phyloP scores from a whole-genome alignment of 2,113 vertebrate genomes.

The Neogobius melanostomus region DNA sequence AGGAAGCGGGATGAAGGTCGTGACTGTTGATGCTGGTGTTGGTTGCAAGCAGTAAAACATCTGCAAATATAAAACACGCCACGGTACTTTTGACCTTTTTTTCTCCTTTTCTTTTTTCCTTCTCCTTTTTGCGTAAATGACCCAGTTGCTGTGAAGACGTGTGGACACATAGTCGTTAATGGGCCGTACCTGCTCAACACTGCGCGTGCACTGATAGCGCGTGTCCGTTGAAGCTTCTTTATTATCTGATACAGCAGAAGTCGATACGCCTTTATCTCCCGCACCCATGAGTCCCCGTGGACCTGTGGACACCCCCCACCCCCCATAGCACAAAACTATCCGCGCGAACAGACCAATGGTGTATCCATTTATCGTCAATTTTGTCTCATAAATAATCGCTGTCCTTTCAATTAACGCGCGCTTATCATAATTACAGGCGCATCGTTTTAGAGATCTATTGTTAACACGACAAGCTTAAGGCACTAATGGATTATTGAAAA shows the following conservation, averaged over 20 bases:
- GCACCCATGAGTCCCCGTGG: conserved; percentile 53
- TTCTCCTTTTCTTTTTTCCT: background rate
- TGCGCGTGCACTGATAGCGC: conserved; percentile 57
- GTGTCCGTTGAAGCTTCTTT: conserved; percentile 59
- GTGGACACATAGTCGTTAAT: conserved; percentile 44
- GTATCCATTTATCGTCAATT: conserved; percentile 18
- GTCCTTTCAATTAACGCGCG: conserved; percentile 32
- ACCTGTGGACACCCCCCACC: conserved; percentile 36
- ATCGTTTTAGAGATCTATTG: conserved; percentile 13
- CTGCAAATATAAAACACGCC: background rate
- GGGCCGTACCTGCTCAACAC: conserved; percentile 56
- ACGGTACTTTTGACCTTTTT: background rate
- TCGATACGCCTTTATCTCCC: conserved; percentile 66
- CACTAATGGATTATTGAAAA: conserved; percentile 30
- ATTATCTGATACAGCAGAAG: conserved; percentile 70
- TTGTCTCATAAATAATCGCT: conserved; percentile 22
- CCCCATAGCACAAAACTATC: conserved; percentile 14
- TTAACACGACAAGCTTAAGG: conserved; percentile 21
- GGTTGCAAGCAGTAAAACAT: background rate
- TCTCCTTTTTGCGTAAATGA: background rate
- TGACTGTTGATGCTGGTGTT: conserved; percentile 42
- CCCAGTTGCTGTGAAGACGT: background rate
- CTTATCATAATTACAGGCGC: conserved; percentile 34
- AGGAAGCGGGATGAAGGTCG: conserved; percentile 54
- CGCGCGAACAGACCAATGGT: conserved; percentile 13